Base-by-base conservation (phyloP, 1,140 invertebrate species). In the Scaptomyza hsui region DNA sequence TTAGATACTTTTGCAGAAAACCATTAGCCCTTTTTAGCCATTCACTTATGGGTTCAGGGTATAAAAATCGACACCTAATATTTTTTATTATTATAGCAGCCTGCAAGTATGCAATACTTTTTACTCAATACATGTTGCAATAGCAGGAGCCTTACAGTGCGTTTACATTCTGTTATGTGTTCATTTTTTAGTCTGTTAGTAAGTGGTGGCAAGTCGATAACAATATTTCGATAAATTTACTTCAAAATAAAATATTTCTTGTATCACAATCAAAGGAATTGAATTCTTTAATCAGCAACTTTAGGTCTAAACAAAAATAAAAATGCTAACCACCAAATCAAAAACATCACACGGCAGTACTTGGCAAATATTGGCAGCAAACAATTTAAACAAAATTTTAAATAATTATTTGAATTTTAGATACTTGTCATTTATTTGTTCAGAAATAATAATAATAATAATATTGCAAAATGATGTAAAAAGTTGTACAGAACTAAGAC, bases 381-480 rank as follows among this genome's bases (percentile, higher is more conserved):
- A 1, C 24, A 5, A 24, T 24, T 4, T n/a, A n/a, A n/a, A n/a
- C n/a, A n/a, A n/a, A n/a, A n/a, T n/a, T n/a, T n/a, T n/a, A n/a
- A n/a, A n/a, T n/a, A n/a, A n/a, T n/a, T n/a, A n/a, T n/a, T n/a
- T n/a, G n/a, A n/a, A 45, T 18, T 26, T 63, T 63, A 45, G 24
- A 35, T 62, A 73, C 15, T 59, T 61, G 35, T 74, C 56, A n/a
- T 86, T 85, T 81, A 86, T 81, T 81, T 73, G 52, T 67, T 81
- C 72, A 77, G 71, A 71, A 64, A 57, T 70, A 29, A 29, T 29
- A 85, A 81, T 82, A 81, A 88, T 63, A 74, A 81, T 85, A 88
- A 77, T 88, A 85, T 85, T 85, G 78, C 81, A 88, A 70, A 85
- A 76, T 49, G 24, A 67, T 76, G 82, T 88, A 67, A 72, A 74